phyloP scores from a whole-genome alignment of 2,888 invertebrate genomes.

The Lasiommata megera region DNA sequence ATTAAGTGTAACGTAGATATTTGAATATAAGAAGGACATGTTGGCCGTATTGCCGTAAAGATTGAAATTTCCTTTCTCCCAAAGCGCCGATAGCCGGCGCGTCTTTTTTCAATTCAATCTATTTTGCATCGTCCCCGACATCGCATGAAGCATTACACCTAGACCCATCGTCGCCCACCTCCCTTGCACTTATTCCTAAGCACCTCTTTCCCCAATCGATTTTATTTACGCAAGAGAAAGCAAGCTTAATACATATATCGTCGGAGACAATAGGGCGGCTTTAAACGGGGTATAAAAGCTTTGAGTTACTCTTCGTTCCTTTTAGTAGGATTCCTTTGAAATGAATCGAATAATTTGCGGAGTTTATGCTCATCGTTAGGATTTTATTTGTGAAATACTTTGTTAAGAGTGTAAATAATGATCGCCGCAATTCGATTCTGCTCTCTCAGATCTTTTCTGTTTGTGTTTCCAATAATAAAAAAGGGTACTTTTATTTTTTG shows the following conservation, averaged over 20 bases:
- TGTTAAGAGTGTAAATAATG: slow-evolving; percentile 60
- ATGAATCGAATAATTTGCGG: slow-evolving; percentile 79
- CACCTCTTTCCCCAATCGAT: slow-evolving; percentile 72
- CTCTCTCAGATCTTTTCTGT: slow-evolving; percentile 29
- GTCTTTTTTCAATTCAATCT: slow-evolving; percentile 81
- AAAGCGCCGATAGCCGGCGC: slow-evolving; percentile 68
- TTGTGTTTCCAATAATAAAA: slow-evolving; percentile 4
- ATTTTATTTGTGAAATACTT: slow-evolving; percentile 63
- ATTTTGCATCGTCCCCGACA: slow-evolving; percentile 78
- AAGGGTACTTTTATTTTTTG: not conserved
- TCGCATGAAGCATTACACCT: slow-evolving; percentile 80
- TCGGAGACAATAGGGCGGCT: slow-evolving; percentile 78
- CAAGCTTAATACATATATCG: slow-evolving; percentile 78
- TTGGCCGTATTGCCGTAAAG: slow-evolving; percentile 62
- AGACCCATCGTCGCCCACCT: slow-evolving; percentile 50
- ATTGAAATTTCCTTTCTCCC: slow-evolving; percentile 58
- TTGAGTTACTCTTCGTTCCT: slow-evolving; percentile 78
- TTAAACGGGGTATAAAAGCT: slow-evolving; percentile 79
- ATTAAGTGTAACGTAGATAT: no score
- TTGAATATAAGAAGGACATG: not conserved
- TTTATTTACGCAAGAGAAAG: slow-evolving; percentile 81
- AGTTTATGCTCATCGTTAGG: slow-evolving; percentile 67
- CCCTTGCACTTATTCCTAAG: slow-evolving; percentile 67
- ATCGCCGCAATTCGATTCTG: slow-evolving; percentile 47
- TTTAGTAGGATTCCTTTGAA: slow-evolving; percentile 79